Evolutionary conservation across 2,888 invertebrate species (phyloP).

Genomic region (Ormyrus rosae): DNA sequence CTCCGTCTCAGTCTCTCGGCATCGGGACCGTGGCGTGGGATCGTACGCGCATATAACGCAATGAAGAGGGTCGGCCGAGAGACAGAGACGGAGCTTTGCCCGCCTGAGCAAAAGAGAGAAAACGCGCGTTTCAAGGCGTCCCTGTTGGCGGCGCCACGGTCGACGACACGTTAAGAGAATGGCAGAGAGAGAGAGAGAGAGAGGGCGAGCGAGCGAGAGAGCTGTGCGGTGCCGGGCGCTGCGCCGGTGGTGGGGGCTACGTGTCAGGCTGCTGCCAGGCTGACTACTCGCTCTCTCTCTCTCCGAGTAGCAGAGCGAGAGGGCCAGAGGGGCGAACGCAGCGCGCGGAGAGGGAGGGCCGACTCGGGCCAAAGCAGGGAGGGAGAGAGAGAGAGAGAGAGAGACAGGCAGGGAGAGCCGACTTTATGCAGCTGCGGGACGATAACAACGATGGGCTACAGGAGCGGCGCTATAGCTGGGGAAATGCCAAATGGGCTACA

Average conservation of each 20-base stretch:
- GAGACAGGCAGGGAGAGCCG: conserved; percentile 70
- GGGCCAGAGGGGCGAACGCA: conserved; percentile 54
- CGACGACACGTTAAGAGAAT: conserved; percentile 54
- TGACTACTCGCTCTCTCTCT: conserved; percentile 34
- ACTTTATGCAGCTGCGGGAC: conserved; percentile 78
- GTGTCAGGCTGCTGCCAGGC: conserved; percentile 57
- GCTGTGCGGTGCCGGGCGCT: conserved; percentile 27
- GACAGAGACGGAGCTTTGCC: conserved; percentile 7
- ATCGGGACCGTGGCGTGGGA: conserved; percentile 54
- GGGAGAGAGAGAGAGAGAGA: conserved; percentile 52
- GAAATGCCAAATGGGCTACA: conserved; percentile 77
- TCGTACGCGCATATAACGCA: conserved; percentile 49
- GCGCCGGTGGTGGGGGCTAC: conserved; percentile 56
- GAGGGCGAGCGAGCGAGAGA: conserved; percentile 39
- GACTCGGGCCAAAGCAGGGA: background rate
- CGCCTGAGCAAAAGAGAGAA: conserved; percentile 26
- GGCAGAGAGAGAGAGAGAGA: conserved; percentile 42
- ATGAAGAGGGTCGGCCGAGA: conserved; percentile 23
- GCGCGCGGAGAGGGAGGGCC: conserved; percentile 47
- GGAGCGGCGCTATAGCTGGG: conserved; percentile 76
- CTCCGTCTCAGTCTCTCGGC: conserved; percentile 51
- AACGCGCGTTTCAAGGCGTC: conserved; percentile 58
- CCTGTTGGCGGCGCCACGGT: conserved; percentile 61
- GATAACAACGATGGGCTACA: conserved; percentile 78
- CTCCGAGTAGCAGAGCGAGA: conserved; percentile 43